These are phyloP conservation scores for Macroramphosus scolopax DNA, from an alignment of 2,797 vertebrate genomes.

Conservation along the genomic window DNA sequence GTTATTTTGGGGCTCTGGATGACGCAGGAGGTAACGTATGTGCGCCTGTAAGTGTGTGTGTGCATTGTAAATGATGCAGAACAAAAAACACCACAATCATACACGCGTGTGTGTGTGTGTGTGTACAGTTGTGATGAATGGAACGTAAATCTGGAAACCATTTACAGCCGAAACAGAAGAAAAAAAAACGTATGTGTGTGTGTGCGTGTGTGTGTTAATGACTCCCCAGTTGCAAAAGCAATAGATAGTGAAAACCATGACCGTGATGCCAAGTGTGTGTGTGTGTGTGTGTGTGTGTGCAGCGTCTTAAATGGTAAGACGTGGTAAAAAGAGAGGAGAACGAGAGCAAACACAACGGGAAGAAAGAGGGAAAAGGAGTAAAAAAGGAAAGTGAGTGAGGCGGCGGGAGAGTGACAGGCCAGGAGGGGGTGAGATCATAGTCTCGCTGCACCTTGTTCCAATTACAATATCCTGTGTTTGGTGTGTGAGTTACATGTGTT, in stretches of 20 bases:
- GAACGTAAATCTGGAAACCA: constrained; percentile 63
- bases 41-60: constrained; percentile 1
- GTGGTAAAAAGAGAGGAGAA: no score
- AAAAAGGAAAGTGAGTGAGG: constrained; percentile 37
- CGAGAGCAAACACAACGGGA: neutral
- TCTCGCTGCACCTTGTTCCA: constrained; percentile 78
- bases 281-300: no score
- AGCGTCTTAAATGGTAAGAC: no score
- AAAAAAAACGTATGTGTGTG: constrained; percentile 31
- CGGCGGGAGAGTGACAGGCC: constrained; percentile 52
- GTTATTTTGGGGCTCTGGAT: constrained; percentile 32
- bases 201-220: constrained; percentile 32
- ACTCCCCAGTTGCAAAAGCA: constrained; percentile 47
- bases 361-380: constrained; percentile 10
- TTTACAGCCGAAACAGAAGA: constrained; percentile 60
- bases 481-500: constrained; percentile 55
- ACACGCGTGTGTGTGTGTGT: constrained; percentile 6
- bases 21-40: constrained; percentile 23
- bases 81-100: constrained; percentile 30
- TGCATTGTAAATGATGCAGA: constrained; percentile 33
- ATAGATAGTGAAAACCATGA: constrained; percentile 48
- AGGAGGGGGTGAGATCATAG: constrained; percentile 75
- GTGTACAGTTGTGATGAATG: constrained; percentile 19
- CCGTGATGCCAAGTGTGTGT: constrained; percentile 33
- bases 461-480: constrained; percentile 74